These are phyloP conservation scores for Lepidochrysops patricia DNA, from an alignment of 2,888 invertebrate species.

Conservation along the genomic window DNA sequence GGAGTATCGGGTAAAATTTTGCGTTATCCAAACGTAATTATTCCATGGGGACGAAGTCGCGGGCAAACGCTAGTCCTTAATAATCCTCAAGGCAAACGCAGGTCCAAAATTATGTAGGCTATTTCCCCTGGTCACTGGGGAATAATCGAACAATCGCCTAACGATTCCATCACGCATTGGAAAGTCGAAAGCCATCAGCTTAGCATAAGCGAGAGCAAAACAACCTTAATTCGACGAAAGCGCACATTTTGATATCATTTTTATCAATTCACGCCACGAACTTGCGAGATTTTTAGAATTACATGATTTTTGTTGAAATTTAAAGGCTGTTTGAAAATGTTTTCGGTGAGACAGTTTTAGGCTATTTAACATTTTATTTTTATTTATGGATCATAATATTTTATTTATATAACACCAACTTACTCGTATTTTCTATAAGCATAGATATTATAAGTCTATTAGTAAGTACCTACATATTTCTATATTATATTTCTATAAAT, in stretches of 20 bases:
- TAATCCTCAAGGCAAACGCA: not conserved
- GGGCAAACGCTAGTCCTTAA: too few relatives aligned
- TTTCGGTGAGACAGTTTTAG: too few relatives aligned
- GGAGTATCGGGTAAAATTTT: too few relatives aligned
- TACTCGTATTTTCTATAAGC: too few relatives aligned
- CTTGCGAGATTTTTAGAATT: not conserved
- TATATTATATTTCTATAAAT: too few relatives aligned
- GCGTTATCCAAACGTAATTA: too few relatives aligned
- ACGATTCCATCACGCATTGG: slow-evolving; percentile 28
- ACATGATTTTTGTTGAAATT: not conserved
- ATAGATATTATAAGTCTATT: too few relatives aligned
- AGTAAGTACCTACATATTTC: too few relatives aligned
- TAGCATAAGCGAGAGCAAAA: slow-evolving; percentile 39
- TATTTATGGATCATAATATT: too few relatives aligned
- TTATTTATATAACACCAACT: too few relatives aligned
- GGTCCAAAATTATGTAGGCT: not conserved
- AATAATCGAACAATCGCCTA: not conserved
- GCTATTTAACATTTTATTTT: too few relatives aligned
- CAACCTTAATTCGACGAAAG: slow-evolving; percentile 67
- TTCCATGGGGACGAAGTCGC: too few relatives aligned
- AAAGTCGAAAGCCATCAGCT: slow-evolving; percentile 40
- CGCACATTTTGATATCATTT: slow-evolving; percentile 31
- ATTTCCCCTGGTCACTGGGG: not conserved
- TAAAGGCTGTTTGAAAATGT: not conserved
- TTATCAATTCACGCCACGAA: slow-evolving; percentile 1